Evolutionary conservation across 92 coral and sea anemone genomes (phyloP).

Genomic region (Heteractis magnifica): DNA sequence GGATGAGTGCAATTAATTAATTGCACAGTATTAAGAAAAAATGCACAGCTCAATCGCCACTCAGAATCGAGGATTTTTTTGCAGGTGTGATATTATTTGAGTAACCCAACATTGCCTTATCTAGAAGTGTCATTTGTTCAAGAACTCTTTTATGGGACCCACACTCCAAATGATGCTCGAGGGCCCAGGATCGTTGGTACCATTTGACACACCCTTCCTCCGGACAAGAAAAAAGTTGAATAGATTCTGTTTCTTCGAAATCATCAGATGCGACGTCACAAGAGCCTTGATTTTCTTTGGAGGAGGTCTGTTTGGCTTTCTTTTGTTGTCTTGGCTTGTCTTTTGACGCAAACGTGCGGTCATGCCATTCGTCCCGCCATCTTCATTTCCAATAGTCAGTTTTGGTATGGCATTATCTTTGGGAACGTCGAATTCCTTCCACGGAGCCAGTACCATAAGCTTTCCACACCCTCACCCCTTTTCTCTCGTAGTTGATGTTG

Average conservation of each 20-base stretch:
- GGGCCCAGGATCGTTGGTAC: conserved; percentile 30
- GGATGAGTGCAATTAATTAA: too few relatives aligned
- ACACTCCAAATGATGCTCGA: conserved; percentile 43
- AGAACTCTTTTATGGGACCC: conserved; percentile 45
- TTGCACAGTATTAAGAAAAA: too few relatives aligned
- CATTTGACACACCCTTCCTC: conserved; percentile 56
- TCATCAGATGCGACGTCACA: not conserved
- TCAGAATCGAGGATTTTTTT: too few relatives aligned
- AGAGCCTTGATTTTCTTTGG: conserved; percentile 9
- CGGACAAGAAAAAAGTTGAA: conserved; percentile 36
- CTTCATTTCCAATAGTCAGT: not conserved
- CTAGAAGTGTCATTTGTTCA: conserved; percentile 21
- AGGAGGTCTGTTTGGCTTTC: not conserved
- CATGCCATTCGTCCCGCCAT: not conserved
- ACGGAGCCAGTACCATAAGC: conserved; percentile 19
- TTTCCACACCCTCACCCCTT: conserved; percentile 20
- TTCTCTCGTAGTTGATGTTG: conserved; percentile 13
- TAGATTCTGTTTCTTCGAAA: not conserved
- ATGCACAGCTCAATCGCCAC: too few relatives aligned
- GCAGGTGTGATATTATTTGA: not conserved
- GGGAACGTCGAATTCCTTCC: conserved; percentile 14
- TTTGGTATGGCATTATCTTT: conserved; percentile 6
- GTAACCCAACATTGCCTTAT: conserved; percentile 15
- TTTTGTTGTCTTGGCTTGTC: conserved; percentile 3
- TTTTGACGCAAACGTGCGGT: not conserved